A percentile compares a stretch with the other conserved stretches of the same genome.
These are phyloP conservation scores for Hydrochoerus hydrochaeris DNA, from an alignment of 2,113 vertebrate species.

Conservation along the genomic window DNA sequence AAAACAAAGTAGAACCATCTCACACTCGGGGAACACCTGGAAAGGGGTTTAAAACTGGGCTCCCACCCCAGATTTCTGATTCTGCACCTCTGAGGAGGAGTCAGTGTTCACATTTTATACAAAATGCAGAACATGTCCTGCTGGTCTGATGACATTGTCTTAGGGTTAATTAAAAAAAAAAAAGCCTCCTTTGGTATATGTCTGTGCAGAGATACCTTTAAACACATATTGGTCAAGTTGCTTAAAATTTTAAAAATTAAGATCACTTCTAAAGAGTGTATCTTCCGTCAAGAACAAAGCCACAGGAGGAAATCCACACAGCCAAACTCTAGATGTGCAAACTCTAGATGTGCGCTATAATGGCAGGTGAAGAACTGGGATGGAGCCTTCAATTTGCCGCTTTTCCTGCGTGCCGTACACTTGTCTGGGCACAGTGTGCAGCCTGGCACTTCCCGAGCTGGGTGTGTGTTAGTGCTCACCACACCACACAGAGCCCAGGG, in stretches of 20 bases:
- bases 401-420: not conserved
- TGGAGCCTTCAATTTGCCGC: no score
- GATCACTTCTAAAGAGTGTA: not conserved
- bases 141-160: not conserved
- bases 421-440: not conserved
- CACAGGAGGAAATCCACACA: not conserved
- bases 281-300: not conserved
- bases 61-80: not conserved
- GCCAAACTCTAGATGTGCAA: no score
- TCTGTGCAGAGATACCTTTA: not conserved
- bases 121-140: not conserved
- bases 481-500: not conserved
- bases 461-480: not conserved
- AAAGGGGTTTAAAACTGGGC: not conserved
- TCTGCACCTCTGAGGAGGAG: not conserved
- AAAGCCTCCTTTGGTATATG: not conserved
- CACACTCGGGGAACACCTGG: not conserved
- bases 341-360: not conserved
- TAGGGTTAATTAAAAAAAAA: not conserved
- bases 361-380: not conserved
- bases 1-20: no score
- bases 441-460: not conserved
- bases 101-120: not conserved
- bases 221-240: not conserved
- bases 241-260: not conserved